Evolutionary conservation across 1,140 invertebrate genomes (phyloP).

Genomic region (Branchinecta lynchi): DNA sequence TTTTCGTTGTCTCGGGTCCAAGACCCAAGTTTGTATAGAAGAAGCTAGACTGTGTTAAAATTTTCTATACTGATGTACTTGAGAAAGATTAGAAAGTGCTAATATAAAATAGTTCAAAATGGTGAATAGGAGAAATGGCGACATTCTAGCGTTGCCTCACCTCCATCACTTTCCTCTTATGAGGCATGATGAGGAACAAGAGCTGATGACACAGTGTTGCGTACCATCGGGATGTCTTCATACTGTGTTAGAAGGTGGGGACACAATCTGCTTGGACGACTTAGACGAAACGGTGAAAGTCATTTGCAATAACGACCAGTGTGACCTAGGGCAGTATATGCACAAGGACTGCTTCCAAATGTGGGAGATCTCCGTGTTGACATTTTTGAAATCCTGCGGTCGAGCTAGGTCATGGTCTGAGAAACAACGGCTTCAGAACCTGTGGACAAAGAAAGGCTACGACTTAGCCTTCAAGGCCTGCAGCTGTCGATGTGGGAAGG

Average conservation of each 20-base stretch:
- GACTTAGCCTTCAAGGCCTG: slow-evolving; percentile 71
- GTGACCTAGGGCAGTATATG: slow-evolving; percentile 73
- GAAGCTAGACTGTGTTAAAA: too few species aligned
- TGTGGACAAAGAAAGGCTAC: slow-evolving; percentile 96
- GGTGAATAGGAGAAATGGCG: neutral
- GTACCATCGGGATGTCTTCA: slow-evolving; percentile 16
- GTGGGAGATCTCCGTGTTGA: slow-evolving; percentile 45
- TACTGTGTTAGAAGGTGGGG: slow-evolving; percentile 29
- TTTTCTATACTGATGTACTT: too few species aligned
- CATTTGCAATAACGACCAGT: slow-evolving; percentile 87
- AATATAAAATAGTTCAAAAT: neutral
- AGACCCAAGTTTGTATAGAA: too few species aligned
- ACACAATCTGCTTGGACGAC: slow-evolving; percentile 50
- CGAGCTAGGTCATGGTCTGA: slow-evolving; percentile 84
- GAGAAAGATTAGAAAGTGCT: too few species aligned
- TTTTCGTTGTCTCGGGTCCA: neutral
- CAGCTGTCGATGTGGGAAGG: slow-evolving; percentile 57
- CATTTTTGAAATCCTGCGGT: slow-evolving; percentile 72
- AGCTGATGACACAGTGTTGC: slow-evolving; percentile 14
- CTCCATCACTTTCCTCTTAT: neutral
- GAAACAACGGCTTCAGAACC: slow-evolving; percentile 75
- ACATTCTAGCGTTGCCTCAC: neutral
- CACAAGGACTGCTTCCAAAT: slow-evolving; percentile 76
- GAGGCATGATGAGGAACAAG: neutral
- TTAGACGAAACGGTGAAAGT: slow-evolving; percentile 60